Evolutionary conservation across 2,888 invertebrate genomes (phyloP).

Genomic region (Metopia argyrocephala): DNA sequence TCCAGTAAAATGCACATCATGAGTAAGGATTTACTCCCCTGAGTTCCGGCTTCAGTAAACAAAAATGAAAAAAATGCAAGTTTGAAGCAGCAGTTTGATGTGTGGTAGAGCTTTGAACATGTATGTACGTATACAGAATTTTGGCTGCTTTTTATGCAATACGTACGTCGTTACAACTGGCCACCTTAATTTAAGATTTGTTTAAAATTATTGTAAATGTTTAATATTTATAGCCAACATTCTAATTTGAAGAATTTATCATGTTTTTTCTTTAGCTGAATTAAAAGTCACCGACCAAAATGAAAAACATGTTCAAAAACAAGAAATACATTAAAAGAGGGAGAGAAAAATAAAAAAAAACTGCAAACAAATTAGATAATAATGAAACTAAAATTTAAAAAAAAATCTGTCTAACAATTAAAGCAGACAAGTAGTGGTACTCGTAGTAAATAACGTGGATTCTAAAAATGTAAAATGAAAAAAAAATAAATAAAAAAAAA

Average conservation of each 20-base stretch:
- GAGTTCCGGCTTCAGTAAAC: too few relatives aligned
- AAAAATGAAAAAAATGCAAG: too few relatives aligned
- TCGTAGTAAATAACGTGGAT: background rate
- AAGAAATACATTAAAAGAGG: background rate
- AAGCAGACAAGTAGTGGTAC: constrained; percentile 19
- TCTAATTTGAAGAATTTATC: constrained; percentile 47
- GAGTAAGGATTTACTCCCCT: too few relatives aligned
- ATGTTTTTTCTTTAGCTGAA: constrained; percentile 36
- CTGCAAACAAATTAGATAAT: background rate
- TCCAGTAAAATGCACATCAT: too few relatives aligned
- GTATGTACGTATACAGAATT: too few relatives aligned
- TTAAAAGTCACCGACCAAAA: constrained; percentile 26
- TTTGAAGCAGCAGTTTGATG: too few relatives aligned
- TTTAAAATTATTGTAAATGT: constrained; percentile 15
- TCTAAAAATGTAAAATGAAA: constrained; percentile 32
- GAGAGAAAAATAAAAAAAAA: background rate
- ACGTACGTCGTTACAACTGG: constrained; percentile 1
- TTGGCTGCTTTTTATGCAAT: too few relatives aligned
- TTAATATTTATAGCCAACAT: constrained; percentile 20
- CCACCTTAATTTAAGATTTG: constrained; percentile 11
- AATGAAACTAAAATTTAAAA: background rate
- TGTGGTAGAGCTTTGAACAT: too few relatives aligned
- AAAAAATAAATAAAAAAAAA: constrained; percentile 6
- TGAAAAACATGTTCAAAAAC: constrained; percentile 28
- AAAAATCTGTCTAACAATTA: background rate